Evolutionary conservation across 2,113 vertebrate genomes (phyloP), one percentile per base, ranked within the genome.

Genomic region (Anarhynchus alexandrinus): DNA sequence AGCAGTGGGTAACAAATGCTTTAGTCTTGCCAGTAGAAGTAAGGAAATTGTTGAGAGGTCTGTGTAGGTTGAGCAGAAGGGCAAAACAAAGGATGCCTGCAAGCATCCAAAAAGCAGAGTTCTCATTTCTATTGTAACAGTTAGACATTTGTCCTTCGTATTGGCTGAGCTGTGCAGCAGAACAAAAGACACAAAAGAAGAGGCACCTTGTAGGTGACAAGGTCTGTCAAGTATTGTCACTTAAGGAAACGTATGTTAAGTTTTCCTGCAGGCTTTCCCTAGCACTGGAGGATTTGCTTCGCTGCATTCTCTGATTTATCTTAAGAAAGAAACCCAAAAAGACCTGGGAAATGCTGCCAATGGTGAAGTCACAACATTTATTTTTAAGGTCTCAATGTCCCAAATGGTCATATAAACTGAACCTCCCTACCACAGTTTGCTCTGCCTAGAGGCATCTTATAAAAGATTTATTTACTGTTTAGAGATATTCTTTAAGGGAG

Each of bases 141-240:
- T 57, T 70, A 67, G 82, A 82, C 36, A 82, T 91, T 94, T 88
- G 83, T 93, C 23, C 71, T 93, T 91, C 25, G 0, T 78, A 69
- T 85, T 5, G 10, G 62, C 62, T 93, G 76, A 80, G 65, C 42
- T 86, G 40, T 74, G n/a, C 88, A 85, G 51, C 80, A 92, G 93
- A 87, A 94, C 34, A 92, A 88, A 94, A 84, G 79, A 71, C n/a
- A 64, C 34, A 83, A 90, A 74, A 43, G 38, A 86, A 90, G 62
- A 55, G 54, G 51, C n/a, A 85, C 65, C 85, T 90, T 86, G 74
- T 86, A 82, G 62, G 80, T 82, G 94, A 58, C 66, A 66, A 87
- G 80, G 81, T 92, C 91, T 95, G 82, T 67, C 76, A 94, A 89
- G 47, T 38, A 69, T 67, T 94, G 57, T 91, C 71, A 66, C 36